A percentile compares a stretch with the other conserved stretches of the same genome.
Evolutionary conservation across 2,113 vertebrate species (phyloP).

Genomic region (Ophiodon elongatus): DNA sequence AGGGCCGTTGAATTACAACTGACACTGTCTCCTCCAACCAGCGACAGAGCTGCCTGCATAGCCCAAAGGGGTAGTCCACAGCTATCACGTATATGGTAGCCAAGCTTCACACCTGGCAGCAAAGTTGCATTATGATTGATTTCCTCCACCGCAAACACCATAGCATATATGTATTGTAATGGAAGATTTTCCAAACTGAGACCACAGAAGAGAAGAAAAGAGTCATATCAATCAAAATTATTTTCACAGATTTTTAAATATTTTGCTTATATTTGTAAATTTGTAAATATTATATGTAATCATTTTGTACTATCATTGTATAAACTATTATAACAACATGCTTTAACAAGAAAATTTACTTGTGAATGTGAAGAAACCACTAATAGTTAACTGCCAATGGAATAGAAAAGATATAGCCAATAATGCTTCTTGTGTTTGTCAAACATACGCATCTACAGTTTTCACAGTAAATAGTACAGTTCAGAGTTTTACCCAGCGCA

Average conservation of each 20-base stretch:
- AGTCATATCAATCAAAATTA: conserved; percentile 14
- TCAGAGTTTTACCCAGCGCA: conserved; percentile 75
- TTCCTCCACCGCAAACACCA: conserved; percentile 85
- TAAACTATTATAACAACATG: background rate
- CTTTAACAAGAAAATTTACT: background rate
- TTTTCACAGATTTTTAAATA: too few relatives aligned
- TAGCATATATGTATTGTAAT: conserved; percentile 76
- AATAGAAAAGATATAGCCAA: background rate
- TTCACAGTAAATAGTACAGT: background rate
- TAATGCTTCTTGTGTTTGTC: background rate
- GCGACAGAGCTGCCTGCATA: conserved; percentile 64
- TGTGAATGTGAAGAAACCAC: background rate
- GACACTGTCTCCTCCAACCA: conserved; percentile 72
- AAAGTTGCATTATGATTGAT: conserved; percentile 79
- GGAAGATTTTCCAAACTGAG: conserved; percentile 75
- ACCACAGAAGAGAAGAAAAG: conserved; percentile 11
- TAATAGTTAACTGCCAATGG: background rate
- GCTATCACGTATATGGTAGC: conserved; percentile 80
- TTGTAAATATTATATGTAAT: background rate
- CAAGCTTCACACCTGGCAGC: conserved; percentile 80
- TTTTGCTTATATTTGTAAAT: too few relatives aligned
- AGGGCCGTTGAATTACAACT: conserved; percentile 55
- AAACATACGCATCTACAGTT: background rate
- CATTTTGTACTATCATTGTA: background rate
- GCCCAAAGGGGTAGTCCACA: conserved; percentile 73